Conservation (phyloP, 2,888 invertebrate species). For the Meghimatium bilineatum region DNA sequence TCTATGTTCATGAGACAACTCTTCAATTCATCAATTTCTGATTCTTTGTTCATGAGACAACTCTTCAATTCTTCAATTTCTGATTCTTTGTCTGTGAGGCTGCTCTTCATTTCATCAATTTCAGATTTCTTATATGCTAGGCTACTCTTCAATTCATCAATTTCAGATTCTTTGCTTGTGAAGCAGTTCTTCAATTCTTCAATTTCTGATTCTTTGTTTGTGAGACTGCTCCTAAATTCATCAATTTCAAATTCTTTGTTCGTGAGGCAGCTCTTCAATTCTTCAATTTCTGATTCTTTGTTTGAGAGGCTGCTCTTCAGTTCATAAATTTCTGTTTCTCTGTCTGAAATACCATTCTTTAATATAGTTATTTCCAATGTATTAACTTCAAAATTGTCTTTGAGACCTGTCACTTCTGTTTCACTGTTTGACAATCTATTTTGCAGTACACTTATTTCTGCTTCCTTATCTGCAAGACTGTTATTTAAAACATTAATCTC, state of each 20-base stretch:
- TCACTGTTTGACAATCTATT: not conserved
- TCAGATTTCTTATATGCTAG: not conserved
- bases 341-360: slow-evolving; percentile 35
- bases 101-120: not conserved
- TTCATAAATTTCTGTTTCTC: slow-evolving; percentile 52
- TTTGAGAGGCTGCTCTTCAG: slow-evolving; percentile 20
- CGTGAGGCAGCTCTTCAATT: not conserved
- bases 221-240: not conserved
- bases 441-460: not conserved
- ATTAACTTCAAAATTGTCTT: not conserved
- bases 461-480: not conserved
- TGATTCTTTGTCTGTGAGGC: not conserved
- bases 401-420: not conserved
- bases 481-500: slow-evolving; percentile 31
- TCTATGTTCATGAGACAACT: not conserved
- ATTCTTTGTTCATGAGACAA: not conserved
- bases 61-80: slow-evolving; percentile 16
- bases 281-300: not conserved
- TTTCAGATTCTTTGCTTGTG: not conserved
- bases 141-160: slow-evolving; percentile 3
- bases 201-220: slow-evolving; percentile 1
- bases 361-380: not conserved
- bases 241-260: slow-evolving; percentile 16
- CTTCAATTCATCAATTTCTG: not conserved
- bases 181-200: not conserved